Evolutionary conservation across 2,797 vertebrate species (phyloP).

Genomic region (Acrocephalus scirpaceus): DNA sequence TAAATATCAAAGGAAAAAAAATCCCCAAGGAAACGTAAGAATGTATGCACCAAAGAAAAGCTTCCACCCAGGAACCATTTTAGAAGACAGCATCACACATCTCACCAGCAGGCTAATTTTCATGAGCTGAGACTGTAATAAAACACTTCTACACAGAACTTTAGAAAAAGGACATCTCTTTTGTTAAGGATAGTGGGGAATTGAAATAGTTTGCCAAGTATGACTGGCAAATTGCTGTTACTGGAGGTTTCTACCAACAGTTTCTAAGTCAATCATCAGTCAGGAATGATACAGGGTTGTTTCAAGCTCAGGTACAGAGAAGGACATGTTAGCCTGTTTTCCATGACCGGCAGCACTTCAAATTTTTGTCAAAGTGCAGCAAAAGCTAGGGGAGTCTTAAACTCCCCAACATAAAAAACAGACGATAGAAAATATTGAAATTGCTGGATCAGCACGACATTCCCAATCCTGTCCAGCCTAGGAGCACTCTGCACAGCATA

Average conservation of each 20-base stretch:
- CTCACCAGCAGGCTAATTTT: neutral
- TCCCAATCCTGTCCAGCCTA: neutral
- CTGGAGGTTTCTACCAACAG: neutral
- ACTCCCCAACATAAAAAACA: neutral
- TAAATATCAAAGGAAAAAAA: neutral
- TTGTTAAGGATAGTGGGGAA: neutral
- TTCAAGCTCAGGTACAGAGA: neutral
- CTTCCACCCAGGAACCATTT: neutral
- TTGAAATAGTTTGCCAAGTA: neutral
- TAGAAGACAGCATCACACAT: neutral
- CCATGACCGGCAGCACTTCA: neutral
- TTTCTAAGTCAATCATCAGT: neutral
- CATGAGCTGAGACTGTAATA: neutral
- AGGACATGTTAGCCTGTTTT: neutral
- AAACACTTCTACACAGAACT: neutral
- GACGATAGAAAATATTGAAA: neutral
- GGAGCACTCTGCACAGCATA: neutral
- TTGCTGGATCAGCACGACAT: rapidly evolving
- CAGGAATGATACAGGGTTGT: neutral
- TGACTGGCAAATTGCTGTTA: neutral
- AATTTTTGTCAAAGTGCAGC: neutral
- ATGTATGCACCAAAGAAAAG: neutral
- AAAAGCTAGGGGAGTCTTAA: neutral
- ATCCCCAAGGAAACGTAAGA: neutral
- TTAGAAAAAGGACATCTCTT: neutral